Conservation (phyloP, 2,113 vertebrate genomes). For the Phalacrocorax pelagicus region DNA sequence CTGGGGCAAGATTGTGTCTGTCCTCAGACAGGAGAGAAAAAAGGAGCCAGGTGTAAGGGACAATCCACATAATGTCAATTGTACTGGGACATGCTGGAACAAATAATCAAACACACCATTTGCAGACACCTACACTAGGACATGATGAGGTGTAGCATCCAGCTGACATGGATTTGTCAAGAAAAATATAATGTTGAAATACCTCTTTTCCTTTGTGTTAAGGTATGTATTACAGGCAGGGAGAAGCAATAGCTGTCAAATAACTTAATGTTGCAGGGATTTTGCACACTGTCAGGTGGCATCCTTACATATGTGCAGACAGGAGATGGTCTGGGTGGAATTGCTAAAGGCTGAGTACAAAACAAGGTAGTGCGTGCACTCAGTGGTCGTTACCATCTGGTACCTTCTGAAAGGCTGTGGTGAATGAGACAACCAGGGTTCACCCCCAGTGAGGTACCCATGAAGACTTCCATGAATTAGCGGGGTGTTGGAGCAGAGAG, state of each 20-base stretch:
- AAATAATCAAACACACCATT: accelerated
- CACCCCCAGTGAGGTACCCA: not conserved
- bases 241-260: not conserved
- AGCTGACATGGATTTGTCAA: not conserved
- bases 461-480: not conserved
- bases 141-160: not conserved
- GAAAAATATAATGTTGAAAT: not conserved
- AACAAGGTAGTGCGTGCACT: accelerated
- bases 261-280: not conserved
- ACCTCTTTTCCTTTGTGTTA: not conserved
- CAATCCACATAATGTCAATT: not conserved
- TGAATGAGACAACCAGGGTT: not conserved
- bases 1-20: not conserved
- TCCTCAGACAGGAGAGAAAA: not conserved
- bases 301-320: not conserved
- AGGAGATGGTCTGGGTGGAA: not conserved
- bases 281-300: no score
- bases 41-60: not conserved
- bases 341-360: not conserved
- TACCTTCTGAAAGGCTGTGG: not conserved
- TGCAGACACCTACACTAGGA: not conserved
- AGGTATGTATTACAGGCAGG: accelerated
- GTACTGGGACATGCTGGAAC: not conserved
- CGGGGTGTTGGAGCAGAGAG: not conserved
- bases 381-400: accelerated